Evolutionary conservation across 1,140 invertebrate genomes (phyloP), one percentile per base, ranked within the genome.

Genomic region (Euura saliciscinereae): DNA sequence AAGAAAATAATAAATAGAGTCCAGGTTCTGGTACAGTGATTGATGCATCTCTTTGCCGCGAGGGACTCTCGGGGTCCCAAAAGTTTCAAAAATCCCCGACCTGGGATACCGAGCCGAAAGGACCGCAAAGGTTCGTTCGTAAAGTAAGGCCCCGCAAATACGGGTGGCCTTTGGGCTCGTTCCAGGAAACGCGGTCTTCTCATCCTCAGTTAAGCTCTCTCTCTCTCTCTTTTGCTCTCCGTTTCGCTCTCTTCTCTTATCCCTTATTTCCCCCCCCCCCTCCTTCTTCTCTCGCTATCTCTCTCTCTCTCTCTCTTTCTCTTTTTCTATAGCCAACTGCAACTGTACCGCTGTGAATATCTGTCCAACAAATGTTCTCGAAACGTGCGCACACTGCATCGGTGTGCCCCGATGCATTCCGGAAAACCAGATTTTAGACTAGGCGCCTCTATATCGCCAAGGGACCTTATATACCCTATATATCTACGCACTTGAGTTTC

Each of bases 351-450:
- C 46, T 7, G 46, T 51, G 11, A 51, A 51, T 51, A 51, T 51
- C 46, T 51, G 46, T 51, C 46, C 46, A 51, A 51, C 46, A 51
- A 51, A 51, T 51, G 46, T 51, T 51, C 46, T 51, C 46, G 46
- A 51, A 51, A 51, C 46, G 46, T 11, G 28, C 28, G 28, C 28
- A 28, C 28, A 28, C 28, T 28, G 28, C 28, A 28, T 28, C 28
- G 28, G 28, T 28, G 28, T 51, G 46, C 46, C 28, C 28, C 28
- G 28, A 51, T 51, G 46, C 46, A 51, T 51, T 51, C 46, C 46
- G 46, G 46, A 51, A 51, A 51, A 51, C 46, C 46, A 51, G 46
- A 51, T 51, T 51, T 11, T 51, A 11, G 46, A 51, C 46, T 51
- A 51, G 46, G 46, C 46, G 46, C 11, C 46, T 11, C 11, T 51